These are phyloP conservation scores for Sinodicranocentrus sp. DNA, from an alignment of 2,888 invertebrate species.

Conservation along the genomic window DNA sequence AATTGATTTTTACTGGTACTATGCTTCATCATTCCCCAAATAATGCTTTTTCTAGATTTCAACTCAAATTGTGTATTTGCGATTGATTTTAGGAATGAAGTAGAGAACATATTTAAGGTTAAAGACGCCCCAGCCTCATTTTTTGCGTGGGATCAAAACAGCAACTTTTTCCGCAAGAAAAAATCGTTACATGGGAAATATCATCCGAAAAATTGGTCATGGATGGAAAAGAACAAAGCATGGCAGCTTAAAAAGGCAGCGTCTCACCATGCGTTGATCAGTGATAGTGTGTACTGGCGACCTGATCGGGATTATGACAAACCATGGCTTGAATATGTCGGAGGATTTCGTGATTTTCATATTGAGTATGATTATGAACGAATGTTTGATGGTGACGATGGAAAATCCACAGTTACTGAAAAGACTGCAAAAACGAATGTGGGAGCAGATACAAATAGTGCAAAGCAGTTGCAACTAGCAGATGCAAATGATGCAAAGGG, in stretches of 20 bases:
- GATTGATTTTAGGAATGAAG: constrained; percentile 67
- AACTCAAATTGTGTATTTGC: too few species aligned
- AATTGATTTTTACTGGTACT: constrained; percentile 57
- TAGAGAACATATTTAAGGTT: constrained; percentile 25
- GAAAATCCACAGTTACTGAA: background rate
- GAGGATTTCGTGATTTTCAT: constrained; percentile 41
- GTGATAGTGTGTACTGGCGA: constrained; percentile 62
- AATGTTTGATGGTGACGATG: constrained; percentile 40
- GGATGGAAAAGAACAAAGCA: constrained; percentile 44
- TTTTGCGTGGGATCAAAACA: constrained; percentile 63
- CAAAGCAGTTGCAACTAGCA: background rate
- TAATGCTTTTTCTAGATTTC: too few species aligned
- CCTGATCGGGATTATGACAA: constrained; percentile 70
- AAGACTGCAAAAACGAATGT: background rate
- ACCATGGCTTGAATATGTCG: constrained; percentile 69
- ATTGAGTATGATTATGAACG: constrained; percentile 33
- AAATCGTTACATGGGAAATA: constrained; percentile 50
- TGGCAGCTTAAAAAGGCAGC: constrained; percentile 54
- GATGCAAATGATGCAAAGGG: background rate
- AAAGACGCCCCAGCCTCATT: constrained; percentile 66
- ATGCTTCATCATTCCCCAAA: too few species aligned
- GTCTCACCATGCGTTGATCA: background rate
- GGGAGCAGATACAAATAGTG: background rate
- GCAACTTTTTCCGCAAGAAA: constrained; percentile 63
- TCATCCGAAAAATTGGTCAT: constrained; percentile 64